A percentile compares a stretch with the other conserved stretches of the same genome.
Conservation (phyloP, 2,797 vertebrate species). For the Triplophysa bombifrons region DNA sequence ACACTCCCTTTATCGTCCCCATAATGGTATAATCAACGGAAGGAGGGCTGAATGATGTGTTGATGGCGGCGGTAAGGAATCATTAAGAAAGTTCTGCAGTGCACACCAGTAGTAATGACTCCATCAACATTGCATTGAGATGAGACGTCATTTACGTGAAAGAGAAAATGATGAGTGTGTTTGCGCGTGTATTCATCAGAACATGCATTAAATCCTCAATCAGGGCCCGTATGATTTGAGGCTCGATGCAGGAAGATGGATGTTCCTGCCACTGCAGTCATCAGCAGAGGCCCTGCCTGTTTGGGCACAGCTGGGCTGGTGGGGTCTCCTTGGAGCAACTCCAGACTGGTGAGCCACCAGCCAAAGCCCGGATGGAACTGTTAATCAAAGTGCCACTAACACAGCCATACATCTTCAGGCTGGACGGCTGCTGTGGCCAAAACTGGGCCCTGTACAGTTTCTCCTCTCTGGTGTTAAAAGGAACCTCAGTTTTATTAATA, state of each 20-base stretch:
- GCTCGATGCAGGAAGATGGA: conserved; percentile 22
- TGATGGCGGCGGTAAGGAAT: conserved; percentile 23
- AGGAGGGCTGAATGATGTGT: conserved; percentile 33
- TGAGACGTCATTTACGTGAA: conserved; percentile 26
- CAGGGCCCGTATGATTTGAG: conserved; percentile 19
- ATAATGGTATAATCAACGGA: conserved; percentile 40
- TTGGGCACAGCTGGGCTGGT: conserved; percentile 46
- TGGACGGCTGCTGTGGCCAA: conserved; percentile 6
- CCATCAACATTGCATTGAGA: conserved; percentile 45
- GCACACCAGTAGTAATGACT: conserved; percentile 35
- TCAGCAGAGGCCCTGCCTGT: conserved; percentile 32
- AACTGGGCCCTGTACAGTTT: conserved; percentile 10
- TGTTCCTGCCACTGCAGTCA: conserved; percentile 38
- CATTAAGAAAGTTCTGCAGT: conserved; percentile 36
- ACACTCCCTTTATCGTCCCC: conserved; percentile 19
- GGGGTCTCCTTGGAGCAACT: conserved; percentile 48
- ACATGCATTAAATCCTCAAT: conserved; percentile 37
- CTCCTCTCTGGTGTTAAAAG: conserved; percentile 28
- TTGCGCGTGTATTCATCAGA: conserved; percentile 34
- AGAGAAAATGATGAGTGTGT: conserved; percentile 42
- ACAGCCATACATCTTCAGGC: conserved; percentile 36
- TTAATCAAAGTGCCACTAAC: conserved; percentile 49
- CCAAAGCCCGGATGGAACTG: conserved; percentile 45
- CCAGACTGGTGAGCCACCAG: conserved; percentile 34
- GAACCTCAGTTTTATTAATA: conserved; percentile 3